Conservation (phyloP, 1,140 invertebrate genomes). For the Grapholita molesta region DNA sequence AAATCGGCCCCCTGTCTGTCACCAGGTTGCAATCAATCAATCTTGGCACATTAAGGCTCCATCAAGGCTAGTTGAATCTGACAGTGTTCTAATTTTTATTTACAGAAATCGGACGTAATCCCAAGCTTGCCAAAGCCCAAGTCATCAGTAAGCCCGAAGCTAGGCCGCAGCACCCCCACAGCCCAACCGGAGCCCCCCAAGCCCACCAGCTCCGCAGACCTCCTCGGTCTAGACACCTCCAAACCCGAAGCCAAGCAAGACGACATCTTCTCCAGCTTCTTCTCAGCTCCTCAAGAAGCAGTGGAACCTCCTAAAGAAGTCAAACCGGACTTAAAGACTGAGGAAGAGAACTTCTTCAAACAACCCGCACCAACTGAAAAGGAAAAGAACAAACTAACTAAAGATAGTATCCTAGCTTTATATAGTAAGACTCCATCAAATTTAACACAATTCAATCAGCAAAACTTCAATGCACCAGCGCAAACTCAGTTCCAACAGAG, state of each 20-base stretch:
- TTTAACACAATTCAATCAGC: constrained; percentile 44
- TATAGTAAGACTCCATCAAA: constrained; percentile 84
- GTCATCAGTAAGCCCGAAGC: constrained; percentile 84
- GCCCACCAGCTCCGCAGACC: constrained; percentile 68
- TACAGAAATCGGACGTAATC: constrained; percentile 73
- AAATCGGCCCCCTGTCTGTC: too few species aligned
- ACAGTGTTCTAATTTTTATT: constrained; percentile 16
- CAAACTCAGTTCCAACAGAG: background rate
- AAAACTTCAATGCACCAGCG: constrained; percentile 34
- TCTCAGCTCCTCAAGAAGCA: constrained; percentile 82
- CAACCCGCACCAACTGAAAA: constrained; percentile 86
- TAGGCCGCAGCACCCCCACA: constrained; percentile 79
- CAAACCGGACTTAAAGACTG: constrained; percentile 81
- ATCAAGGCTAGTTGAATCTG: too few species aligned
- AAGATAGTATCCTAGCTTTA: constrained; percentile 95
- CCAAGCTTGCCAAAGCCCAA: constrained; percentile 74
- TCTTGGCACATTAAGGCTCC: too few species aligned
- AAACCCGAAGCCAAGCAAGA: constrained; percentile 76
- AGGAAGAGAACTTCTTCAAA: constrained; percentile 95
- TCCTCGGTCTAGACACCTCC: constrained; percentile 71
- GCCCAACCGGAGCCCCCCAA: constrained; percentile 50
- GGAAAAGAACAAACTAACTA: constrained; percentile 91
- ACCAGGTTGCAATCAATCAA: too few species aligned
- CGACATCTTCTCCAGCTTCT: constrained; percentile 87
- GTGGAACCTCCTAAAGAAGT: constrained; percentile 56